Evolutionary conservation across 1,140 invertebrate species (phyloP), one percentile per base, ranked within the genome.

Genomic region (Ostrea edulis): DNA sequence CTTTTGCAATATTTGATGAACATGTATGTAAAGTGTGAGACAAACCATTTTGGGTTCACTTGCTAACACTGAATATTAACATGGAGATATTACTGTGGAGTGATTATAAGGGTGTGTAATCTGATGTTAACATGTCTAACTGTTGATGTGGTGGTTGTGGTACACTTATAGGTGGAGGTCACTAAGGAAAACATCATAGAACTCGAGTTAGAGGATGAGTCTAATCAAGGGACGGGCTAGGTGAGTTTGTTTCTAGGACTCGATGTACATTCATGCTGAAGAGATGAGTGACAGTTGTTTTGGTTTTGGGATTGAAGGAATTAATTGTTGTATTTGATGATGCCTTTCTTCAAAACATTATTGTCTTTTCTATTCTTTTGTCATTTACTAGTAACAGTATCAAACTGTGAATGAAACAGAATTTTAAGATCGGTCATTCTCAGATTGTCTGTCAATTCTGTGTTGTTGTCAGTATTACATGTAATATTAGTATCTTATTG

Each of bases 111-210:
- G 14, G n/a, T 52, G 35, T 25, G 20, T 71, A 35, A n/a, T n/a
- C 7, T 35, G 20, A 52, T 11, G 22, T 55, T 62, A 25, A 82
- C 8, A 20, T 52, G 55, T 84, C 44, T 54, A n/a, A 58, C 11
- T 17, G 35, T 55, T 54, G 52, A 11, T 17, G 17, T 71, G 12
- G 29, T 25, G 81, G 55, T 85, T 51, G 86, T 52, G 55, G 53
- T n/a, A 17, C 9, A 83, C 86, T 89, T 87, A 20, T 84, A 91
- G 91, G 90, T 91, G 65, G 89, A 91, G 65, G 89, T 91, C n/a
- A 90, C 88, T 81, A 90, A 91, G 87, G 87, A 91, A 86, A 90
- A 91, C 82, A 90, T 91, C 71, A 89, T 89, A 84, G 89, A 91
- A 87, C 83, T 91, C 71, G 89, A 88, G 81, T 51, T 91, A 77